Percentiles rank a stretch among this genome's conserved stretches.
Evolutionary conservation across 1,140 invertebrate genomes (phyloP).

Genomic region (Neomicropteryx cornuta): DNA sequence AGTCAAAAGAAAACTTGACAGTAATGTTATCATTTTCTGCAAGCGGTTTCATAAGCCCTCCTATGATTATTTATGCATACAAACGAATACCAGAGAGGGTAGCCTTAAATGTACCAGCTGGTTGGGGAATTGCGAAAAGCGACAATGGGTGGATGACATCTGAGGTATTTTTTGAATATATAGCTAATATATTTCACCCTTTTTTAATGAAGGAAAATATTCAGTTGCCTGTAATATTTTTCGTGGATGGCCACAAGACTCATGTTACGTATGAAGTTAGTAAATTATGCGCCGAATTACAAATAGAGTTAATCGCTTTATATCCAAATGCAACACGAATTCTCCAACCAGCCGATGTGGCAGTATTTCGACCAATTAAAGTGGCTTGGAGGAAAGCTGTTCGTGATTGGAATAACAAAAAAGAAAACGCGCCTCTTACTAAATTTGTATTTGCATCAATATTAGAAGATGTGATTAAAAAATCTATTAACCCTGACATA

Average conservation of each 20-base stretch:
- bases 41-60: slow-evolving; percentile 13
- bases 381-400: slow-evolving; percentile 18
- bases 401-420: slow-evolving; percentile 12
- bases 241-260: slow-evolving; percentile 27
- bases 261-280: slow-evolving; percentile 18
- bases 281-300: slow-evolving; percentile 19
- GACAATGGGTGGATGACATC: slow-evolving; percentile 27
- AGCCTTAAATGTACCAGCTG: slow-evolving; percentile 13
- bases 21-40: slow-evolving; percentile 20
- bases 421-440: slow-evolving; percentile 8
- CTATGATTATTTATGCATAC: slow-evolving; percentile 20
- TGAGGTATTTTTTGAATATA: slow-evolving; percentile 23
- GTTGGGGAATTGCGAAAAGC: slow-evolving; percentile 21
- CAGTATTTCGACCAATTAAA: slow-evolving; percentile 22
- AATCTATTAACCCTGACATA: slow-evolving; percentile 9
- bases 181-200: slow-evolving; percentile 20
- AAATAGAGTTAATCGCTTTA: slow-evolving; percentile 21
- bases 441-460: slow-evolving; percentile 17
- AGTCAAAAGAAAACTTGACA: slow-evolving; percentile 18
- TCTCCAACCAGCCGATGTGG: slow-evolving; percentile 25
- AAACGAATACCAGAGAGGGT: slow-evolving; percentile 17
- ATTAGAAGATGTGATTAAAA: slow-evolving; percentile 11
- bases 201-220: slow-evolving; percentile 16
- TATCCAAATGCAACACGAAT: slow-evolving; percentile 26
- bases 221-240: slow-evolving; percentile 23